Conservation (phyloP, 2,888 invertebrate species). For the Philereme vetulata region DNA sequence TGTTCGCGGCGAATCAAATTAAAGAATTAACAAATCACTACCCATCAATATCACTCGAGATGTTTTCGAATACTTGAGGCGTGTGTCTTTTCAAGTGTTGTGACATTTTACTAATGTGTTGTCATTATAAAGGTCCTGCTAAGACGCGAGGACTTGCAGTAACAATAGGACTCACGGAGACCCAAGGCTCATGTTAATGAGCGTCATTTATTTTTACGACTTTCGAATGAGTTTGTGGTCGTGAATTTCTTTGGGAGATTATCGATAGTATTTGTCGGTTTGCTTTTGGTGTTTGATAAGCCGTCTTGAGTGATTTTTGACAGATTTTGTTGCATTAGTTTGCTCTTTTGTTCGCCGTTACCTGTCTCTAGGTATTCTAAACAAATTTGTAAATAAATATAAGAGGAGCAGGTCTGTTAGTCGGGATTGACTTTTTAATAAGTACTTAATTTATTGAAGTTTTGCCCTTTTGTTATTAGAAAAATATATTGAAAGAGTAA, state of each 20-base stretch:
- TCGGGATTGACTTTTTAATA: too few relatives aligned
- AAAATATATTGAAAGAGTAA: too few relatives aligned
- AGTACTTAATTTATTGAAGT: too few relatives aligned
- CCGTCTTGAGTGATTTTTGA: constrained; percentile 28
- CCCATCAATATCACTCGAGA: constrained; percentile 72
- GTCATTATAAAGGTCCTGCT: constrained; percentile 69
- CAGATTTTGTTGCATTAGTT: constrained; percentile 14
- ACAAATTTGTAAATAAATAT: too few relatives aligned
- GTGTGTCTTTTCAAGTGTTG: constrained; percentile 79
- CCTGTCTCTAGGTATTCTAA: too few relatives aligned
- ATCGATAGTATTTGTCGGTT: constrained; percentile 52
- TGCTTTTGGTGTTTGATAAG: constrained; percentile 31
- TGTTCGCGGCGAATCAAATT: constrained; percentile 62
- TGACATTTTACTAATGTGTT: constrained; percentile 81
- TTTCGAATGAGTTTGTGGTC: constrained; percentile 77
- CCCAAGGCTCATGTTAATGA: constrained; percentile 73
- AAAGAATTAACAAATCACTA: constrained; percentile 77
- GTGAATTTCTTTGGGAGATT: constrained; percentile 69
- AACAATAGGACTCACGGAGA: constrained; percentile 62
- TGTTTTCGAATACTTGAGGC: constrained; percentile 58
- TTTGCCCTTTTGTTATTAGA: too few relatives aligned
- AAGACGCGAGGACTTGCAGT: constrained; percentile 55
- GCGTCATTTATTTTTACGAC: constrained; percentile 77
- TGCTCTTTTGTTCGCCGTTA: too few relatives aligned
- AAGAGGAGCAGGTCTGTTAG: too few relatives aligned